Evolutionary conservation across 2,888 invertebrate genomes (phyloP).

Genomic region (Drosophila barbarae): DNA sequence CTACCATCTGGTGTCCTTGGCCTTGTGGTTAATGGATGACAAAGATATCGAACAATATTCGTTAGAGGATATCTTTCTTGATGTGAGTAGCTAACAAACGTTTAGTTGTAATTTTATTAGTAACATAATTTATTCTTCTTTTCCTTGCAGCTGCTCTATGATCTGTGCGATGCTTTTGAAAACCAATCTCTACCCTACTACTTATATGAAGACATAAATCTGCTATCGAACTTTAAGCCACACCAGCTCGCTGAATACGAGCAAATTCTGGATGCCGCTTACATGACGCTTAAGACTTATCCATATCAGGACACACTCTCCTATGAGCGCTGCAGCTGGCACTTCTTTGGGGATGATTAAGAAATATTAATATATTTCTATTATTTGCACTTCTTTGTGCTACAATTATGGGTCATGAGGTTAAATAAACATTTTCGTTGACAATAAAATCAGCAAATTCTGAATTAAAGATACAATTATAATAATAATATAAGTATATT

Average conservation of each 20-base stretch:
- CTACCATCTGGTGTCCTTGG: conserved; percentile 36
- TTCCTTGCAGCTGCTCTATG: conserved; percentile 19
- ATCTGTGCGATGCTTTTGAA: conserved; percentile 14
- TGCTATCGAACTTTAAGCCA: conserved; percentile 11
- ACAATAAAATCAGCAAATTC: not conserved
- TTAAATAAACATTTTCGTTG: not conserved
- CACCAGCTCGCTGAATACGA: not conserved
- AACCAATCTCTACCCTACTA: not conserved
- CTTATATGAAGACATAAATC: conserved; percentile 1
- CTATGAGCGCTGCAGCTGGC: conserved; percentile 22
- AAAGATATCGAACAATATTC: not conserved
- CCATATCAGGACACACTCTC: conserved; percentile 1
- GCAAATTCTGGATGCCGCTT: not conserved
- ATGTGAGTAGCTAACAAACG: conserved; percentile 3
- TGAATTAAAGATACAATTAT: not conserved
- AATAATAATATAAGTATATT: not conserved
- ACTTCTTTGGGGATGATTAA: conserved; percentile 27
- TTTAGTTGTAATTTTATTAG: not conserved
- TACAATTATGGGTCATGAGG: no score
- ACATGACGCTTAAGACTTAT: conserved; percentile 23
- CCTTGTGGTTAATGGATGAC: not conserved
- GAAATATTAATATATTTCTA: no score
- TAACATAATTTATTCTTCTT: not conserved
- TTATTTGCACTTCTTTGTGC: no score
- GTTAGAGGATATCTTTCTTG: conserved; percentile 15